Conservation (phyloP, 2,888 invertebrate species). For the Megastigmus dorsalis region DNA sequence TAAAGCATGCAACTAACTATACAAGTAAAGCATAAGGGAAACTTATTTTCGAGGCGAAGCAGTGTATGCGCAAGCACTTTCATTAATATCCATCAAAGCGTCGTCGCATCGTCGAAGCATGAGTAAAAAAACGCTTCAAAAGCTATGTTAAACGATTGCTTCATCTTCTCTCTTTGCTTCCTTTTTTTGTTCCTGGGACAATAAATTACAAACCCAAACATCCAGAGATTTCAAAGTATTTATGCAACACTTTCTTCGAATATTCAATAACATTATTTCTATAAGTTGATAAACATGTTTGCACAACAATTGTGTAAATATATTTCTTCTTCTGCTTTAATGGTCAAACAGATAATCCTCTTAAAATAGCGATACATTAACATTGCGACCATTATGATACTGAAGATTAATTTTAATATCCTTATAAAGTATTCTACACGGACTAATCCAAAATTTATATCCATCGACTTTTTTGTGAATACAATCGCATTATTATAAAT, state of each 20-base stretch:
- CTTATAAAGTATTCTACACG: neutral
- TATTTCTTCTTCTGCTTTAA: neutral
- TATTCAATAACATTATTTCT: neutral
- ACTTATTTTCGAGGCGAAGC: conserved; percentile 55
- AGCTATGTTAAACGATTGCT: conserved; percentile 28
- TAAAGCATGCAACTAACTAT: neutral
- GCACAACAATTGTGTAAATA: neutral
- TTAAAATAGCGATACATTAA: neutral
- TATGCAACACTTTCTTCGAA: neutral
- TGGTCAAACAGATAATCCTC: neutral
- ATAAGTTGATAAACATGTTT: neutral
- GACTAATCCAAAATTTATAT: neutral
- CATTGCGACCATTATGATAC: neutral
- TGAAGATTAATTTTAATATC: neutral
- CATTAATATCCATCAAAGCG: conserved; percentile 43
- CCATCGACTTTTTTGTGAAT: neutral
- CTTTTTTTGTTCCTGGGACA: neutral
- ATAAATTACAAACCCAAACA: neutral
- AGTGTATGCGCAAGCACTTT: conserved; percentile 57
- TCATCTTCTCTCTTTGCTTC: neutral
- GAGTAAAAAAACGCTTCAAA: conserved; percentile 10
- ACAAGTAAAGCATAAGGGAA: conserved; percentile 55
- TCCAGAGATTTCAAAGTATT: neutral
- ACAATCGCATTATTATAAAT: neutral
- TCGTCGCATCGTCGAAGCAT: neutral